Evolutionary conservation across 2,888 invertebrate genomes (phyloP).

Genomic region (Agrenia bidenticulata): DNA sequence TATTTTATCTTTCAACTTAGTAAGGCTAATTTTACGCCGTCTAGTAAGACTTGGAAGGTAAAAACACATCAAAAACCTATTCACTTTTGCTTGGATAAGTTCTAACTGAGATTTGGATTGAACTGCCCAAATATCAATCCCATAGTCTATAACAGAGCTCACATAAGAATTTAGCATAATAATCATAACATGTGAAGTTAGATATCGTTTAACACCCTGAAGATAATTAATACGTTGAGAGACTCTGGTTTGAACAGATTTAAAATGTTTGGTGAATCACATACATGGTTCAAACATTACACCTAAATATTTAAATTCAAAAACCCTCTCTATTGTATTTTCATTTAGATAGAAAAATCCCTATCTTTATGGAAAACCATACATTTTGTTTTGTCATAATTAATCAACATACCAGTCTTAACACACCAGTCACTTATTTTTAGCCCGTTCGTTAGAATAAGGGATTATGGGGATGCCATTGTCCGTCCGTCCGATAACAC

Average conservation of each 20-base stretch:
- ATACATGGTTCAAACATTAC: slow-evolving; percentile 8
- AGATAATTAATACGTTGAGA: slow-evolving; percentile 11
- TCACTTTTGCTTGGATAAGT: neutral
- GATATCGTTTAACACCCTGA: slow-evolving; percentile 18
- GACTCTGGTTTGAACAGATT: neutral
- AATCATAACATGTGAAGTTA: neutral
- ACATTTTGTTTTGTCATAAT: slow-evolving; percentile 22
- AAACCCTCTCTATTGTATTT: slow-evolving; percentile 1
- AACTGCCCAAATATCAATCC: slow-evolving; percentile 21
- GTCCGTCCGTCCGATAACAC: no score
- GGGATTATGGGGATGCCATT: no score
- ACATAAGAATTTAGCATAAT: slow-evolving; percentile 21
- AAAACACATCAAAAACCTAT: neutral
- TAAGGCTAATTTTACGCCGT: neutral
- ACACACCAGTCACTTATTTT: slow-evolving; percentile 14
- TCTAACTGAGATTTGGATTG: neutral
- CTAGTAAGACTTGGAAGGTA: neutral
- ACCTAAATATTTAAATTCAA: slow-evolving; percentile 13
- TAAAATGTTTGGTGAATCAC: slow-evolving; percentile 8
- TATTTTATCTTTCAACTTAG: no score
- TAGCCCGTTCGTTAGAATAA: no score
- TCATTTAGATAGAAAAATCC: slow-evolving; percentile 3
- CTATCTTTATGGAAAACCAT: slow-evolving; percentile 22
- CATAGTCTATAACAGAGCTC: slow-evolving; percentile 22
- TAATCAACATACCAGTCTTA: slow-evolving; percentile 7